These are phyloP conservation scores for Antennarius maculatus DNA, from an alignment of 2,797 vertebrate species.

Conservation along the genomic window DNA sequence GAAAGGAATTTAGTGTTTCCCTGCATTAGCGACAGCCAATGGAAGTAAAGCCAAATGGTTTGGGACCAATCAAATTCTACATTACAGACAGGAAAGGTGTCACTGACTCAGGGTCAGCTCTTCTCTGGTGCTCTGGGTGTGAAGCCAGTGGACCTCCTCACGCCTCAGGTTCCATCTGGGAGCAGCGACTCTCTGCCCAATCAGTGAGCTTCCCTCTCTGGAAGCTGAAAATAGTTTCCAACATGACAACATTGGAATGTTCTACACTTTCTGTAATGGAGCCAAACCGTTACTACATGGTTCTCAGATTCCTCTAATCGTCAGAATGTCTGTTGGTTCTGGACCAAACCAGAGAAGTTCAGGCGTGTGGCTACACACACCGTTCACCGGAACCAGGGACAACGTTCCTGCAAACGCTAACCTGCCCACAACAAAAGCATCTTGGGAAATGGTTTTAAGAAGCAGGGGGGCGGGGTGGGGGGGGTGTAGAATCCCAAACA, in stretches of 20 bases:
- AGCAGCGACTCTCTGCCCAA: too few species aligned
- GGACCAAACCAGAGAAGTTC: not conserved
- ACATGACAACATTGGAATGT: too few species aligned
- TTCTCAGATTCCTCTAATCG: too few species aligned
- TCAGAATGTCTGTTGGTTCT: too few species aligned
- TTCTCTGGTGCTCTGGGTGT: not conserved
- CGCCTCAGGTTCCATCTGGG: too few species aligned
- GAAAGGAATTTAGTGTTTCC: slow-evolving; percentile 44
- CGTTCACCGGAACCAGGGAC: slow-evolving; percentile 64
- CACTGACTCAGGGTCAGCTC: slow-evolving; percentile 48
- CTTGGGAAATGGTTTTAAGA: slow-evolving; percentile 64
- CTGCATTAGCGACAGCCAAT: slow-evolving; percentile 65
- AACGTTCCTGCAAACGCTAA: slow-evolving; percentile 68
- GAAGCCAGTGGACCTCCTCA: not conserved
- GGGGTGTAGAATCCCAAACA: slow-evolving; percentile 80
- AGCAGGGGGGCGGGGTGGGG: slow-evolving; percentile 52
- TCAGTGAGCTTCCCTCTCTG: too few species aligned
- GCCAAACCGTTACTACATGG: too few species aligned
- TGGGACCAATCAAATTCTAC: slow-evolving; percentile 38
- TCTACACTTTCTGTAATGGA: too few species aligned
- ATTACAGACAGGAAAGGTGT: slow-evolving; percentile 51
- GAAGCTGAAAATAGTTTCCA: too few species aligned
- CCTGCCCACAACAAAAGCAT: slow-evolving; percentile 55
- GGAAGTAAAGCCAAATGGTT: slow-evolving; percentile 48
- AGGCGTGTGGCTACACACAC: not conserved